Base-by-base conservation (phyloP, 2,888 invertebrate genomes). In the Andrena bucephala region DNA sequence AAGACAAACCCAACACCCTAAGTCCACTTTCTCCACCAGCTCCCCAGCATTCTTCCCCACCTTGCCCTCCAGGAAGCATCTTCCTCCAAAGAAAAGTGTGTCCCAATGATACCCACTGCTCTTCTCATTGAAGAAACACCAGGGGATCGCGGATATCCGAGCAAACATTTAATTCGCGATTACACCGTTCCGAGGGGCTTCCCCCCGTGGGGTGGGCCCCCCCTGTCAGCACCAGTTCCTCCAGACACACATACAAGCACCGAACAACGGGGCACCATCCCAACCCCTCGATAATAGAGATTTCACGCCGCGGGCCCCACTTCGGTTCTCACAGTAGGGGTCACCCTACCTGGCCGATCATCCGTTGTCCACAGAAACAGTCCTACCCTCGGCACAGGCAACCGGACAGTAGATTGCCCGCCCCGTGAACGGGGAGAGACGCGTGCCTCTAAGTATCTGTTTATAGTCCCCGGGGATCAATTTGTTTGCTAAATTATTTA, bases 401-500 rank as follows among this genome's bases (percentile, higher is more conserved):
- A 3, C 1, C 2, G 67, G 87, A 68, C 87, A 87, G 68, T 76
- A 69, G 5, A 73, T 78, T 52, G 13, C 0, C 77, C 4, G 65
- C 13, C 13, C 0, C 10, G 24, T 16, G n/a, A 31, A 54, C 68
- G 62, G 8, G 60, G 81, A 24, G 57, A 31, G 73, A 81, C 94
- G 93, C 93, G 94, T 94, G 94, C 91, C 93, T 87, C 90, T 94
- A 94, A 94, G 94, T 94, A 93, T 94, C 94, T 94, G 94, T 94
- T 94, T 94, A 94, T 94, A 94, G 94, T 94, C 93, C 90, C 85
- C 77, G 89, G 92, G 93, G 93, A 94, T 94, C 94, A 94, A 94
- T 94, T 93, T 93, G 93, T 94, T 94, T 94, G 94, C 92, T 90
- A 92, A 94, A 93, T 94, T 94, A 93, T 94, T 94, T 94, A 93